phyloP scores from a whole-genome alignment of 2,113 vertebrate species.

The Ailuropoda melanoleuca region DNA sequence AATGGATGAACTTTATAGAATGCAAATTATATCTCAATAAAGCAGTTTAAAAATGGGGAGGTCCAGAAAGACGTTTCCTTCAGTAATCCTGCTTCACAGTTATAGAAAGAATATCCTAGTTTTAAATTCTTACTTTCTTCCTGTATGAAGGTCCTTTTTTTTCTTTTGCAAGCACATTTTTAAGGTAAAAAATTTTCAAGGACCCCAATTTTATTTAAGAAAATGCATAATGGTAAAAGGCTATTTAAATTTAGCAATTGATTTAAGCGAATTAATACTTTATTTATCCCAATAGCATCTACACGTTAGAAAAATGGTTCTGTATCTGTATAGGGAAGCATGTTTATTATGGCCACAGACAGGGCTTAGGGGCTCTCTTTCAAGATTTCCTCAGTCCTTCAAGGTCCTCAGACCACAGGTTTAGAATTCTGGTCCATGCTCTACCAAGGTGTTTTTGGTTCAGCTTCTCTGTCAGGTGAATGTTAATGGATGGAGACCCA shows the following conservation, averaged over 20 bases:
- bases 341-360: background rate
- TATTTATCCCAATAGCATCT: background rate
- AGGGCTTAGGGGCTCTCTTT: background rate
- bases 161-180: background rate
- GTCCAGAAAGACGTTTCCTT: background rate
- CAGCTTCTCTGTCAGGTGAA: background rate
- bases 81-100: background rate
- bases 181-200: background rate
- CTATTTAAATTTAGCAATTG: background rate
- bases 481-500: background rate
- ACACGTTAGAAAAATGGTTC: background rate
- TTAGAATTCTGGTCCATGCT: background rate
- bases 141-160: background rate
- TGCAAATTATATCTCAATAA: background rate
- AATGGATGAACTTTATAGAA: background rate
- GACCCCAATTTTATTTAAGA: background rate
- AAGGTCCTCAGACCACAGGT: background rate
- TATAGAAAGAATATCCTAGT: background rate
- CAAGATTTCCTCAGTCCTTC: background rate
- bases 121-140: slow-evolving; percentile 10
- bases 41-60: background rate
- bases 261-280: slow-evolving; percentile 18
- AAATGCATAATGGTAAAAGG: background rate
- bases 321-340: background rate
- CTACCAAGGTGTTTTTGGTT: background rate